Percentiles rank a stretch among this genome's conserved stretches.
Evolutionary conservation across 2,888 invertebrate species (phyloP).

Genomic region (Nomada hirtipes): DNA sequence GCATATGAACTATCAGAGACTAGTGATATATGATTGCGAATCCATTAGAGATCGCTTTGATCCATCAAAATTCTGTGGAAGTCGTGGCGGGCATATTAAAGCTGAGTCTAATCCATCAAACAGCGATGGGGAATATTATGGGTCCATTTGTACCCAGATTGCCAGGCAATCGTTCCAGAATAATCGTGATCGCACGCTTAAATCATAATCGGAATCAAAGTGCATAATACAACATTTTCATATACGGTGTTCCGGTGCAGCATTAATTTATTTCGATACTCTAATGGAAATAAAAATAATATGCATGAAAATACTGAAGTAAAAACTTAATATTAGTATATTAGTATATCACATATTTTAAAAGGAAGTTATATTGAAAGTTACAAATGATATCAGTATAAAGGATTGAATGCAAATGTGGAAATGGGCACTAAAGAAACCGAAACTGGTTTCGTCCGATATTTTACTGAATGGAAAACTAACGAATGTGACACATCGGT

Average conservation of each 20-base stretch:
- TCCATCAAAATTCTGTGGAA: conserved; percentile 3
- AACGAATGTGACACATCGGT: conserved; percentile 7
- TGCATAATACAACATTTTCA: too few species aligned
- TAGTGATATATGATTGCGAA: conserved; percentile 4
- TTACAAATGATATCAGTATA: not conserved
- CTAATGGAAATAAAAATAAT: not conserved
- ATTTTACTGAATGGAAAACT: conserved; percentile 9
- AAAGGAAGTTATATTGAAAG: not conserved
- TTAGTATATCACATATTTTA: not conserved
- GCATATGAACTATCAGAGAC: not conserved
- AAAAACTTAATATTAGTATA: not conserved
- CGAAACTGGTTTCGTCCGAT: not conserved
- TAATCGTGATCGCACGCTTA: not conserved
- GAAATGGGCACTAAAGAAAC: conserved; percentile 1
- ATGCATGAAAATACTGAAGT: not conserved
- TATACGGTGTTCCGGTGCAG: not conserved
- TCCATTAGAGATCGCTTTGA: conserved; percentile 4
- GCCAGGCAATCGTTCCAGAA: not conserved
- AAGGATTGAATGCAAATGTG: not conserved
- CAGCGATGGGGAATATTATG: not conserved
- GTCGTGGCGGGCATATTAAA: conserved; percentile 5
- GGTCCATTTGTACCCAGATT: not conserved
- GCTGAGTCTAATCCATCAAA: conserved; percentile 2
- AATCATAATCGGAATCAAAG: not conserved
- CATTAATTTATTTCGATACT: not conserved